These are phyloP conservation scores for Rhinoderma darwinii DNA, from an alignment of 2,113 vertebrate genomes.

Conservation along the genomic window DNA sequence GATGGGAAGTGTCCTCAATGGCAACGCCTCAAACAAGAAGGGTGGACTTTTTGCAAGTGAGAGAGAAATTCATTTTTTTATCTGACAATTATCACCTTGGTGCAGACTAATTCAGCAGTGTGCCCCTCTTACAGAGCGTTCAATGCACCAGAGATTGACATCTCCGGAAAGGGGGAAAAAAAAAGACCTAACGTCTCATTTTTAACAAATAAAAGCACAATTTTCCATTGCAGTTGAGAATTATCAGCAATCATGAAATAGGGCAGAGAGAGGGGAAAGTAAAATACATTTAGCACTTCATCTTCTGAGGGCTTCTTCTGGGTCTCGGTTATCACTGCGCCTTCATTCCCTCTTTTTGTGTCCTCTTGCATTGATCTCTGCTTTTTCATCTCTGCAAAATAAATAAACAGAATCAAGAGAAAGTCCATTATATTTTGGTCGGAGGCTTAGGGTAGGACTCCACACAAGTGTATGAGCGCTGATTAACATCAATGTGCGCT, in stretches of 20 bases:
- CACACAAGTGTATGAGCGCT: not conserved
- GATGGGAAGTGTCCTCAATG: conserved; percentile 85
- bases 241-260: conserved; percentile 86
- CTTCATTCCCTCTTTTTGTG: conserved; percentile 86
- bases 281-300: conserved; percentile 92
- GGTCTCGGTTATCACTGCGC: conserved; percentile 82
- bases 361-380: conserved; percentile 96
- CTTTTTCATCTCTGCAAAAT: conserved; percentile 90
- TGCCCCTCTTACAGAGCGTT: conserved; percentile 82
- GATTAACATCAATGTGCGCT: not conserved
- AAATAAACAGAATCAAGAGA: conserved; percentile 67
- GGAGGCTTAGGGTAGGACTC: not conserved
- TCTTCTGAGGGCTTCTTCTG: conserved; percentile 93
- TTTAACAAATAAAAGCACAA: conserved; percentile 84
- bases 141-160: conserved; percentile 85
- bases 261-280: conserved; percentile 78
- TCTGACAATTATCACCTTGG: conserved; percentile 88
- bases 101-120: conserved; percentile 86
- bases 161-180: conserved; percentile 74
- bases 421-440: conserved; percentile 73
- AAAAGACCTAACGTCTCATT: conserved; percentile 80
- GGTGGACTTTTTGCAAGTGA: conserved; percentile 79
- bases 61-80: conserved; percentile 86
- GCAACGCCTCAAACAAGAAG: conserved; percentile 85
- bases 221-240: conserved; percentile 83